Evolutionary conservation across 2,888 invertebrate genomes (phyloP).

Genomic region (Laothoe populi): DNA sequence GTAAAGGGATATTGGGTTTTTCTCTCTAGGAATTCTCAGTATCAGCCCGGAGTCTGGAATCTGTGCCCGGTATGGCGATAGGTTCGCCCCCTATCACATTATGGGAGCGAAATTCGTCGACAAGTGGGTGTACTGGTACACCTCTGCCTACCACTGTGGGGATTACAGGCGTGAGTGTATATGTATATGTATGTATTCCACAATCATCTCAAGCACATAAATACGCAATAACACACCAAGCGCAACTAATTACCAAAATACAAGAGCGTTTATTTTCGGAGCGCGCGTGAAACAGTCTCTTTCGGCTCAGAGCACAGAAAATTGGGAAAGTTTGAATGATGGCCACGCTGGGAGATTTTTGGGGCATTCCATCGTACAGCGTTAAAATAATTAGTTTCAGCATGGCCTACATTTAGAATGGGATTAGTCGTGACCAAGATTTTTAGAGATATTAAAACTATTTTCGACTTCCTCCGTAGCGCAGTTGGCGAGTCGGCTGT

Average conservation of each 20-base stretch:
- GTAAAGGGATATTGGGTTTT: too few relatives aligned
- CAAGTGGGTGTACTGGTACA: too few relatives aligned
- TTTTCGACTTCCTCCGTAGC: too few relatives aligned
- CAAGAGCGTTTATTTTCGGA: conserved; percentile 8
- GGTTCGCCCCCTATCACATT: too few relatives aligned
- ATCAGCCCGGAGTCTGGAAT: too few relatives aligned
- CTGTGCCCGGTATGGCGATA: too few relatives aligned
- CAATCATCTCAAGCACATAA: not conserved
- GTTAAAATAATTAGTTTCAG: conserved; percentile 19
- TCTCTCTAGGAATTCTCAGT: too few relatives aligned
- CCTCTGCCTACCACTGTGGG: too few relatives aligned
- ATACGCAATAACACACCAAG: not conserved
- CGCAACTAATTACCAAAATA: conserved; percentile 2
- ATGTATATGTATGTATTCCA: too few relatives aligned
- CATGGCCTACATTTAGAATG: not conserved
- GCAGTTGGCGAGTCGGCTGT: too few relatives aligned
- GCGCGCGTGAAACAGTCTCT: conserved; percentile 25
- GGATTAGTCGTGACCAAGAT: not conserved
- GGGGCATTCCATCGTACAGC: conserved; percentile 23
- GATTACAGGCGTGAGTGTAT: too few relatives aligned
- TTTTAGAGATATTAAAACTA: not conserved
- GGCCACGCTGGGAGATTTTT: conserved; percentile 25
- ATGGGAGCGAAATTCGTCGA: too few relatives aligned
- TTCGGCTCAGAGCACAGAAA: conserved; percentile 41
- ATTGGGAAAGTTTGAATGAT: conserved; percentile 53